Base-by-base conservation (phyloP, 2,888 invertebrate genomes). In the Tanypteryx hageni region DNA sequence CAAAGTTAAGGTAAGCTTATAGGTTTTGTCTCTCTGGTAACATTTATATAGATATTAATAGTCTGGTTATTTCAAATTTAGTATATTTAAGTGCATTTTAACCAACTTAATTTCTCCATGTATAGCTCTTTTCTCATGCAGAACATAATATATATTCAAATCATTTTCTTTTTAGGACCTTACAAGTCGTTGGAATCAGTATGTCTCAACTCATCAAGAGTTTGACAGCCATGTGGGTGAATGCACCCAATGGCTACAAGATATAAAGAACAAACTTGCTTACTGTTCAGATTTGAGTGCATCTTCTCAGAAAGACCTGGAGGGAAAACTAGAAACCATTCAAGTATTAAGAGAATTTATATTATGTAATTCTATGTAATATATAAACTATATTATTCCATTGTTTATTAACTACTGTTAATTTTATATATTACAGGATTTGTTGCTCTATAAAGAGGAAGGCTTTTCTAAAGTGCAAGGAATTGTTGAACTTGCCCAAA, bases 101-200 rank as follows among this genome's bases (percentile, higher is more conserved):
- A 44, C 44, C 44, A 44, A 44, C 44, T 44, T 44, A 44, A 44
- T 44, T 44, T 44, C 44, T 44, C 44, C 44, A 82, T 31, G 56
- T n/a, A 56, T 56, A 57, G 9, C 22, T 86, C 57, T 81, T 92
- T 92, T 76, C 22, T 92, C 31, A 44, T 76, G 13, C 64, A 44
- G 86, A 64, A 14, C 18, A 61, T 16, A 18, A 61, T 76, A 76
- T n/a, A 0, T 22, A 64, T n/a, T 13, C 22, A 31, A 22, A 11
- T 58, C 7, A 61, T 61, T 61, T 14, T n/a, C 44, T 93, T 93
- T 93, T 0, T 93, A 96, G 95, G 99, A 99, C 94, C 95, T 99
- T 56, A 98, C 98, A 57, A 96, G 97, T 92, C 97, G 98, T 94
- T 99, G 99, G 99, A 98, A 98, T 94, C 98, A 98, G 93, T 99